Evolutionary conservation across 2,797 vertebrate species (phyloP).

Genomic region (Emydoidea blandingii): DNA sequence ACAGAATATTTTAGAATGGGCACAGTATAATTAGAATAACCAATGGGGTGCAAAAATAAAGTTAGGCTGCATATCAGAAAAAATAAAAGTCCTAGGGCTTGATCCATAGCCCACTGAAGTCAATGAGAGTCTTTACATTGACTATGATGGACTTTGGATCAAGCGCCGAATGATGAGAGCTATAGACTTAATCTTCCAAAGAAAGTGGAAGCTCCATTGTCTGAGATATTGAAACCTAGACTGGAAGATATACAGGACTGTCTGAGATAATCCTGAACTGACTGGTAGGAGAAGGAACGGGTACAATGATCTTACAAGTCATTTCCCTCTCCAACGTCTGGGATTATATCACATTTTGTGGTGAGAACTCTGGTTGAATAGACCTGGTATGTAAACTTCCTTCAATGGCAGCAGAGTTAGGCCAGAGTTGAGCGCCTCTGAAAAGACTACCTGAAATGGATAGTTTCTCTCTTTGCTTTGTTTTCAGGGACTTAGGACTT

Average conservation of each 20-base stretch:
- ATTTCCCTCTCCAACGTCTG: neutral
- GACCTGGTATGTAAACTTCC: fast-evolving
- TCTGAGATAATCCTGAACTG: neutral
- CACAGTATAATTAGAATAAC: neutral
- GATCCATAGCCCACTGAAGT: neutral
- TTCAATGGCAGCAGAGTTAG: neutral
- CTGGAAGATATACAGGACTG: neutral
- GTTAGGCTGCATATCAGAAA: neutral
- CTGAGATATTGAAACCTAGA: neutral
- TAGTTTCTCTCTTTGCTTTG: neutral
- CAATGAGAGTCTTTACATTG: neutral
- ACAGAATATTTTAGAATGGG: neutral
- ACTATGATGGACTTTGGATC: neutral
- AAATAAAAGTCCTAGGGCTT: neutral
- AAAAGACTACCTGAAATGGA: neutral
- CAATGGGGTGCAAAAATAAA: neutral
- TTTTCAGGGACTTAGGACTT: fast-evolving
- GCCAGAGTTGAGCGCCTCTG: neutral
- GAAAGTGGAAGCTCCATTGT: neutral
- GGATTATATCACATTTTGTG: neutral
- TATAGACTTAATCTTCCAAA: neutral
- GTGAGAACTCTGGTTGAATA: neutral
- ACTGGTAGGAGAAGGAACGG: neutral
- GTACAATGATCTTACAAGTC: fast-evolving
- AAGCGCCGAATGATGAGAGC: neutral